Evolutionary conservation across 2,797 vertebrate species (phyloP).

Genomic region (Oryzias sinensis): DNA sequence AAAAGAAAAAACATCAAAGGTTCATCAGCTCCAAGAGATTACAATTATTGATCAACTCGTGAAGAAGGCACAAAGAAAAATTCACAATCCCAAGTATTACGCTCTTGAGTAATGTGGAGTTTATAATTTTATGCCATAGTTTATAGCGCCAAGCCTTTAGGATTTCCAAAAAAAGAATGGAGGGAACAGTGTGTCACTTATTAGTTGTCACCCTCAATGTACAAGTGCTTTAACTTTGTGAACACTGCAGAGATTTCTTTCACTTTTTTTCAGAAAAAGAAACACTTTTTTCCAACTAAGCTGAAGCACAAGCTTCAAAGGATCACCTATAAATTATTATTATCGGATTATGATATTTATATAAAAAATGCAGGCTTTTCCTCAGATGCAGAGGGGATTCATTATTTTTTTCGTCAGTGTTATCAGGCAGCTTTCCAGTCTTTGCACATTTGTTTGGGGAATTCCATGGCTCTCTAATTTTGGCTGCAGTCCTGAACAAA

Average conservation of each 20-base stretch:
- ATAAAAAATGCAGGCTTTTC: conserved; percentile 31
- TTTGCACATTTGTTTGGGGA: conserved; percentile 19
- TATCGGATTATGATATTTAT: conserved; percentile 39
- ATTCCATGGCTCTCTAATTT: conserved; percentile 11
- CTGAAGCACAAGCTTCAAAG: conserved; percentile 19
- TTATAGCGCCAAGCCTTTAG: not conserved
- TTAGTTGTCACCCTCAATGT: conserved; percentile 23
- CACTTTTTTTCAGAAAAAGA: not conserved
- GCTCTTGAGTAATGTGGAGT: not conserved
- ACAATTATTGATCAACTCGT: not conserved
- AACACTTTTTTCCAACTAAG: not conserved
- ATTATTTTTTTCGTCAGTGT: not conserved
- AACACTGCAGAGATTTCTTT: conserved; percentile 12
- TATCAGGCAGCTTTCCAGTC: conserved; percentile 32
- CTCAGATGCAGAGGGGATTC: conserved; percentile 21
- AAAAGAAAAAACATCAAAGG: not conserved
- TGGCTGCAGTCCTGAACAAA: conserved; percentile 4
- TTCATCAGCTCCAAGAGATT: not conserved
- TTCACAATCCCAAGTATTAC: not conserved
- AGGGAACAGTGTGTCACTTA: conserved; percentile 17
- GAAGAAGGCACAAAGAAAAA: not conserved
- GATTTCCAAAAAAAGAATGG: conserved; percentile 9
- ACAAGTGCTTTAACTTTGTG: conserved; percentile 15
- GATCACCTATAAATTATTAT: conserved; percentile 25
- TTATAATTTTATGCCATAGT: conserved; percentile 1